Conservation (phyloP, 2,113 vertebrate species). For the Poicephalus gulielmi region DNA sequence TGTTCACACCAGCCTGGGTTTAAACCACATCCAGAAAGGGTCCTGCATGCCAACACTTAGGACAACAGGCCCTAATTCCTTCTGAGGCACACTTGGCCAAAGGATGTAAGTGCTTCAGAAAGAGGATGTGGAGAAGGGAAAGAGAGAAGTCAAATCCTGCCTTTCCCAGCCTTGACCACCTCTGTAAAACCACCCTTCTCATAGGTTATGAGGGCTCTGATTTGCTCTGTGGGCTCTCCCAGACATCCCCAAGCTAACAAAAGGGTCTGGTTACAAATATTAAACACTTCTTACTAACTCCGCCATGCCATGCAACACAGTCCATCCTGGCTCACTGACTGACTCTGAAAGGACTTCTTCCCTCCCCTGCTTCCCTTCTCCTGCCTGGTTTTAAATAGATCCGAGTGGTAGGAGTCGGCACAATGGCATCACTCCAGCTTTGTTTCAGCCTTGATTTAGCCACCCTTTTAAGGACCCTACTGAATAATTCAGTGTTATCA, state of each 20-base stretch:
- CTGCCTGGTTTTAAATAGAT: constrained; percentile 68
- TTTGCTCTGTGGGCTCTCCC: neutral
- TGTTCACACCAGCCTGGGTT: fast-evolving
- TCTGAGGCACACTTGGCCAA: neutral
- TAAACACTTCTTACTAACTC: constrained; percentile 87
- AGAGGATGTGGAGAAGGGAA: neutral
- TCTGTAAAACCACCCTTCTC: neutral
- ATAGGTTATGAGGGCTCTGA: neutral
- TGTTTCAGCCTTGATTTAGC: constrained; percentile 82
- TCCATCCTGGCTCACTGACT: constrained; percentile 73
- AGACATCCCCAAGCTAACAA: neutral
- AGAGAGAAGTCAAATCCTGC: neutral
- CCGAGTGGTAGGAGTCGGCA: constrained; percentile 66
- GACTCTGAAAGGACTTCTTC: constrained; percentile 71
- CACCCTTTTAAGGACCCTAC: constrained; percentile 80
- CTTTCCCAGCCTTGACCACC: neutral
- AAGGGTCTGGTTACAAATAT: constrained; percentile 82
- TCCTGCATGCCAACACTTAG: fast-evolving
- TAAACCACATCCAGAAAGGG: fast-evolving
- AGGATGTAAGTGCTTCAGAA: neutral
- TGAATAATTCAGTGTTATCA: constrained; percentile 96
- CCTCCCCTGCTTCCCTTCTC: constrained; percentile 51
- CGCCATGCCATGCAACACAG: constrained; percentile 68
- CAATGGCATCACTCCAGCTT: constrained; percentile 74
- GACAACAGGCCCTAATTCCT: neutral